These are phyloP conservation scores for Lithobates sylvaticus DNA, from an alignment of 2,797 vertebrate genomes.

Conservation along the genomic window DNA sequence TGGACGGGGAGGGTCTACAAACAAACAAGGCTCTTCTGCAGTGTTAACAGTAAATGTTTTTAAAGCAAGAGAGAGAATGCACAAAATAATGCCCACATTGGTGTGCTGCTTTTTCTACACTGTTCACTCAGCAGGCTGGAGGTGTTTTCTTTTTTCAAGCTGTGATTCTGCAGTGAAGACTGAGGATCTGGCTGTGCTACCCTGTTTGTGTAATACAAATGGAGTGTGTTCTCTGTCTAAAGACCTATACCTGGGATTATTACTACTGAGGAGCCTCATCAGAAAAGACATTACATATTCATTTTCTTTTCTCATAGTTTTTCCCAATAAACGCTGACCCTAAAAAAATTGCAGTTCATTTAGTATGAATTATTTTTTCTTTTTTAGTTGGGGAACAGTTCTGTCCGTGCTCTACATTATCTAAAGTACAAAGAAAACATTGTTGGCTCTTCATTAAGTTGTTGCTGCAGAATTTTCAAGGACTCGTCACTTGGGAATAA, in stretches of 20 bases:
- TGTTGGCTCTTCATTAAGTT: conserved; percentile 46
- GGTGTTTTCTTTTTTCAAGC: too few relatives aligned
- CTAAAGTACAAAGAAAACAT: conserved; percentile 21
- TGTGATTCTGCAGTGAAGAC: too few relatives aligned
- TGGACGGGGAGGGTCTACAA: too few relatives aligned
- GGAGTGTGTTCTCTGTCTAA: not conserved
- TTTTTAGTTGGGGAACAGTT: not conserved
- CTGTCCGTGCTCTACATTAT: conserved; percentile 22
- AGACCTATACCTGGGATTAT: not conserved
- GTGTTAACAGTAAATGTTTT: too few relatives aligned
- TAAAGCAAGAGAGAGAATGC: too few relatives aligned
- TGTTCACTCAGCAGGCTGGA: too few relatives aligned
- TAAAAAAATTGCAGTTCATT: conserved; percentile 5
- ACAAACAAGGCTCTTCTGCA: too few relatives aligned
- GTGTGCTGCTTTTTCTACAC: too few relatives aligned
- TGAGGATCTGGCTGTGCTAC: too few relatives aligned
- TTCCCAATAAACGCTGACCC: not conserved
- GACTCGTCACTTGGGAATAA: conserved; percentile 45
- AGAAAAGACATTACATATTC: not conserved
- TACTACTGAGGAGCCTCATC: not conserved
- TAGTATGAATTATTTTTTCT: conserved; percentile 30
- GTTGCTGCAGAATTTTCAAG: conserved; percentile 33
- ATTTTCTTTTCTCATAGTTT: not conserved
- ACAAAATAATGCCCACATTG: too few relatives aligned
- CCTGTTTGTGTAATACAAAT: not conserved